These are phyloP conservation scores for Philopotamus ludificatus DNA, from an alignment of 1,140 invertebrate genomes.

Conservation along the genomic window DNA sequence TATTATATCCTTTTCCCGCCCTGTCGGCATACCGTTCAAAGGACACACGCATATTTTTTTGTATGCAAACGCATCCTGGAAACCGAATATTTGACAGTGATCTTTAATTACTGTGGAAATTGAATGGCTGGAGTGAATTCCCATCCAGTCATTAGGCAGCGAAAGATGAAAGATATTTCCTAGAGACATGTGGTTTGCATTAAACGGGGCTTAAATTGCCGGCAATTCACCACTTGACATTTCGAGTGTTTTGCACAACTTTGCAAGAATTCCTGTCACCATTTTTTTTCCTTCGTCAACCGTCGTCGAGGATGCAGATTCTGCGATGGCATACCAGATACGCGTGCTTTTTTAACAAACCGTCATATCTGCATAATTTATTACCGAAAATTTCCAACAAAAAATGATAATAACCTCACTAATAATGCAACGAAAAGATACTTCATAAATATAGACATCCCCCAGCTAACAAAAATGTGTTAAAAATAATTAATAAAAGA, in stretches of 20 bases:
- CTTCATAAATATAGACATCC: not conserved
- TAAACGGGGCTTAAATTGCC: slow-evolving; percentile 7
- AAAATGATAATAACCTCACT: not conserved
- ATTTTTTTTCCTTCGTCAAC: too few species aligned
- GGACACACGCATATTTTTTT: too few species aligned
- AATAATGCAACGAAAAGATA: not conserved
- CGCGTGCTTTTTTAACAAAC: too few species aligned
- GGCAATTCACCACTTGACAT: not conserved
- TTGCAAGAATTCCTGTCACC: not conserved
- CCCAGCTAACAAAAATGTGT: not conserved
- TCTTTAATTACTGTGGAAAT: not conserved
- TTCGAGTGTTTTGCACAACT: slow-evolving; percentile 1
- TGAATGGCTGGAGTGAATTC: not conserved
- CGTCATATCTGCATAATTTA: not conserved
- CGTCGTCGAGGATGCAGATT: not conserved
- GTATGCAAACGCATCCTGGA: too few species aligned
- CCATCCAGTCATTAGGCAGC: not conserved
- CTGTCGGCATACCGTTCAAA: too few species aligned
- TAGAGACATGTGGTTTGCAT: slow-evolving; percentile 18
- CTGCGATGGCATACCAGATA: not conserved
- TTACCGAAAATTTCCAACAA: not conserved
- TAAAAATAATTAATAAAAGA: not conserved
- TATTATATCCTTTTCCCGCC: too few species aligned
- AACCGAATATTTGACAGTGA: not conserved
- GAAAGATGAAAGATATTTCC: not conserved